Base-by-base conservation (phyloP, 2,888 invertebrate species). In the Catocala fraxini region DNA sequence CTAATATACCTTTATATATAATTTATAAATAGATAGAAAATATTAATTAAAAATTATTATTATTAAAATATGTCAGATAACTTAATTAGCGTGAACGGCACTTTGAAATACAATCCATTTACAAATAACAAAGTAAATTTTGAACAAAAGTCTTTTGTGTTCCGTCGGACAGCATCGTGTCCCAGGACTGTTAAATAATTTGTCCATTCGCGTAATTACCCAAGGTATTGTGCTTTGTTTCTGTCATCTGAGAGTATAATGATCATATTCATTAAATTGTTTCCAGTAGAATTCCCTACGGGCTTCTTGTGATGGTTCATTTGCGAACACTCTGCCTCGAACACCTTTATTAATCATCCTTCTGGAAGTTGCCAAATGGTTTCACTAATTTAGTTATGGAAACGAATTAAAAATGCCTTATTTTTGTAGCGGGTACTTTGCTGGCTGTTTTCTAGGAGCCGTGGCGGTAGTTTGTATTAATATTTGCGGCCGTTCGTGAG, bases 321-420 rank as follows among this genome's bases (percentile, higher is more conserved):
- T 60, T 62, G 58, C 43, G 41, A 65, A 66, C 51, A 65, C 63
- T 68, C 67, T 66, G 57, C 56, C 55, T 64, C 58, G 49, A 56
- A 70, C 65, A 72, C 70, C 68, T 63, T 63, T 63, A 73, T 78
- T 80, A 75, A 80, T 77, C 68, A 71, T 49, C 63, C 63, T 70
- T 76, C 73, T 73, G 69, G 71, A 69, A 67, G 67, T 66, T 55
- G 55, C 58, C 47, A 51, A 59, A 62, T 63, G 65, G 62, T 68
- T 67, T 58, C 55, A 57, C 59, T 71, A 70, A 71, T 71, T 71
- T 65, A 70, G 70, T 71, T 63, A 70, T 73, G 63, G 65, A 59
- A 70, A 68, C 67, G 65, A 53, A 56, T 49, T 45, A 56, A 15
- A 6, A 10, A 6, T 46, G 25, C 35, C 6, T 46, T 9, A 13